Percentiles rank a stretch among this genome's conserved stretches.
These are phyloP conservation scores for Bungarus multicinctus DNA, from an alignment of 2,113 vertebrate genomes.

Conservation along the genomic window DNA sequence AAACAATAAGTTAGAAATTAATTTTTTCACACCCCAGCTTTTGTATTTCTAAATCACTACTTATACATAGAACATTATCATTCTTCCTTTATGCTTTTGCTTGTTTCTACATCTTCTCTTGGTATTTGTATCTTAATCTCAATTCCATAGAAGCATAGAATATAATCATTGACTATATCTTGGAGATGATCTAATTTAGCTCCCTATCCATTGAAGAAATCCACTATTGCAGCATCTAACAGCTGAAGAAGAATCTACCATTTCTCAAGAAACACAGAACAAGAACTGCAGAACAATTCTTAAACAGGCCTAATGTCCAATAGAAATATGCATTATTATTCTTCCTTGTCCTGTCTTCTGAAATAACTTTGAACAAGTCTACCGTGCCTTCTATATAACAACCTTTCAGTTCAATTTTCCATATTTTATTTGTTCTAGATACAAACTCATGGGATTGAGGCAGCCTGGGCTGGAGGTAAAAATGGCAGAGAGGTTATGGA, in stretches of 20 bases:
- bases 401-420: not conserved
- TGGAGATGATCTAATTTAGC: not conserved
- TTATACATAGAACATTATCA: not conserved
- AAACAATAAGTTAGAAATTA: not conserved
- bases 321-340: not conserved
- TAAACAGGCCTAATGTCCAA: not conserved
- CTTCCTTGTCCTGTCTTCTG: not conserved
- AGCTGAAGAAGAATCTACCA: not conserved
- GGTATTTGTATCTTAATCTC: not conserved
- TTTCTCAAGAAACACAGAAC: not conserved
- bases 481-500: constrained; percentile 89
- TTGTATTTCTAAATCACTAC: not conserved
- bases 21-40: not conserved
- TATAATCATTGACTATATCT: not conserved
- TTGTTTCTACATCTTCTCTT: not conserved
- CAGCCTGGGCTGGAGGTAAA: constrained; percentile 90
- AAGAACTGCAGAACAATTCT: not conserved
- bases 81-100: not conserved
- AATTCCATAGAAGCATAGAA: not conserved
- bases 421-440: constrained; percentile 71
- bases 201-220: not conserved
- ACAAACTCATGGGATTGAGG: constrained; percentile 80
- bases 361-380: not conserved
- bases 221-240: not conserved
- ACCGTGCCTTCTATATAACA: not conserved